Base-by-base conservation (phyloP, 2,113 vertebrate species). In the Hippolais icterina region DNA sequence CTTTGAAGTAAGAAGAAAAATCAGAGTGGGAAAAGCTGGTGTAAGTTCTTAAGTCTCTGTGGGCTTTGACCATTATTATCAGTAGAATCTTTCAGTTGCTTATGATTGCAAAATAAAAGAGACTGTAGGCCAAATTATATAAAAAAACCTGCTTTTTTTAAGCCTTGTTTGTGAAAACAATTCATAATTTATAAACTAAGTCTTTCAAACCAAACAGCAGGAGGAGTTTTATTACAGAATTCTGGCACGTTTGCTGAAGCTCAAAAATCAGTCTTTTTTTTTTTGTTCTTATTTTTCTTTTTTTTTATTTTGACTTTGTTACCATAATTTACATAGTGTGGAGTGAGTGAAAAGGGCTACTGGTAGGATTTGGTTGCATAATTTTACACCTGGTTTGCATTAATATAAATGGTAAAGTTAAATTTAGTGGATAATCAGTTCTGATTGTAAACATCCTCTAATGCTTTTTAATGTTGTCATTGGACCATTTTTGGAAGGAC, bases 301-400 rank as follows among this genome's bases (percentile, higher is more conserved):
- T 39, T 25, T 56, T 22, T 12, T 20, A 9, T 57, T 74, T 89
- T 75, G 37, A 25, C 50, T 82, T 83, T 33, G 39, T 88, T 89
- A 47, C 70, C 70, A 35, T 94, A 79, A 95, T 82, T 93, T 89
- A 63, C 75, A 83, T 63, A 42, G 88, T 92, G 60, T 88, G 68
- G 90, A 92, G 60, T 83, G 79, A 94, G 84, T 86, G 76, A 88
- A 65, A 90, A 96, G 41, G 49, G 72, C 88, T 95, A 89, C 94
- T 90, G 72, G 44, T 71, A 74, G 76, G 59, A 88, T 88, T 87
- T 83, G 27, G 18, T 79, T 96, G 80, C 33, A 27, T 83, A 53
- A 84, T 91, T 92, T 88, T 90, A 70, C 83, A 95, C 61, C 60
- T 78, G 72, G 37, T 78, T 93, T 89, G 35, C 64, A 61, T 89